These are phyloP conservation scores for Arrhopalites spinosus DNA, from an alignment of 2,888 invertebrate genomes.

Conservation along the genomic window DNA sequence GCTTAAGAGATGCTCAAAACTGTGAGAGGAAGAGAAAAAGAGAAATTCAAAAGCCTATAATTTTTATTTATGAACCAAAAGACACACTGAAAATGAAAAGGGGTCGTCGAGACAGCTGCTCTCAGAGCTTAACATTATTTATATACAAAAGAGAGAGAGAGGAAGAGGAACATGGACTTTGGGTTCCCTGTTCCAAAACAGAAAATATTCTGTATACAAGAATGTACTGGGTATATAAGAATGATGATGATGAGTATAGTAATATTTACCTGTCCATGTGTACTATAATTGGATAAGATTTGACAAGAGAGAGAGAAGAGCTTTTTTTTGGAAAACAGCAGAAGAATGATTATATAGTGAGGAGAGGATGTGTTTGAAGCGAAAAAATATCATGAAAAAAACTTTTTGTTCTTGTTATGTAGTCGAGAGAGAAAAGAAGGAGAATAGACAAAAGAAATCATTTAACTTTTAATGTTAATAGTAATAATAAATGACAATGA, in stretches of 20 bases:
- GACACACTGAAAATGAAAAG: too few relatives aligned
- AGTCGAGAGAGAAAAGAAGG: not conserved
- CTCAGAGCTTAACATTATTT: not conserved
- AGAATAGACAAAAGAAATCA: not conserved
- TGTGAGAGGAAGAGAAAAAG: too few relatives aligned
- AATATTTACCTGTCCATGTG: not conserved
- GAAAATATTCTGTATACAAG: too few relatives aligned
- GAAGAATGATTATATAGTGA: not conserved
- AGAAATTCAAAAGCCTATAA: too few relatives aligned
- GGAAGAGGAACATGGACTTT: too few relatives aligned
- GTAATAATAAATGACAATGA: conserved; percentile 47
- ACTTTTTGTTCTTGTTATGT: not conserved
- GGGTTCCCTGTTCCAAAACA: not conserved
- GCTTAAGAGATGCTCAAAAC: too few relatives aligned
- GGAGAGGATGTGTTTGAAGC: not conserved
- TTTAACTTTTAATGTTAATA: conserved; percentile 16
- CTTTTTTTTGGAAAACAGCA: not conserved
- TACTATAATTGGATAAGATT: not conserved
- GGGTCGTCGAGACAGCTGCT: not conserved
- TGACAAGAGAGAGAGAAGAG: not conserved
- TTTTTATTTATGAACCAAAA: too few relatives aligned
- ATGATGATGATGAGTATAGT: not conserved
- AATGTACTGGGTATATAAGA: not conserved
- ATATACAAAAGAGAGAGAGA: too few relatives aligned
- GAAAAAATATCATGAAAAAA: not conserved